A percentile compares a stretch with the other conserved stretches of the same genome.
Conservation (phyloP, 2,888 invertebrate genomes). For the Tipula unca region DNA sequence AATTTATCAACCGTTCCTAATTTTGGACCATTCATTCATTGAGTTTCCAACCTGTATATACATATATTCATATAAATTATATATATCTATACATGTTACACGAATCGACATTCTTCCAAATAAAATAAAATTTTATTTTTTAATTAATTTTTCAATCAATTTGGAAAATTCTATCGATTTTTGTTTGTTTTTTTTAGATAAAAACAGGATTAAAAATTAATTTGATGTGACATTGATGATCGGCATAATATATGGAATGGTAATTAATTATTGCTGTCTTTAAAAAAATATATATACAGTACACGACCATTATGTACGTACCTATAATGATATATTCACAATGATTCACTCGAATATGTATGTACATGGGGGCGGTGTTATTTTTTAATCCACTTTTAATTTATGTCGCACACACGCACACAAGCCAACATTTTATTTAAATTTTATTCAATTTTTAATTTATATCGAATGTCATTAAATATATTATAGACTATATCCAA, state of each 20-base stretch:
- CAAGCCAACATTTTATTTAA: neutral
- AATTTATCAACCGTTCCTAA: neutral
- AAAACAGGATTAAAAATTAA: neutral
- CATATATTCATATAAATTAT: neutral
- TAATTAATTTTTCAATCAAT: neutral
- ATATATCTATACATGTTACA: neutral
- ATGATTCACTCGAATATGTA: neutral
- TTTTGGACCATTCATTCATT: neutral
- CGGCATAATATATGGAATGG: neutral
- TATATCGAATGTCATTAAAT: neutral
- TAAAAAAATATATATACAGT: neutral
- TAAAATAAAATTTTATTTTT: neutral
- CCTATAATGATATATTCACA: neutral
- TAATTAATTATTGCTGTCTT: neutral
- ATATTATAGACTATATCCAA: no score
- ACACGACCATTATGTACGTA: neutral
- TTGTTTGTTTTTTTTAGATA: neutral
- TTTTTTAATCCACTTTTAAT: neutral
- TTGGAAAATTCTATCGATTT: neutral
- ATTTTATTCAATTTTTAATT: neutral
- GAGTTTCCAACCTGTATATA: neutral
- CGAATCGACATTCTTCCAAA: neutral
- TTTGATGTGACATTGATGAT: constrained; percentile 8
- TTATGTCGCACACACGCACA: neutral
- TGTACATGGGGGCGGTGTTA: neutral